A percentile compares a stretch with the other conserved stretches of the same genome.
Evolutionary conservation across 2,797 vertebrate genomes (phyloP).

Genomic region (Poeciliopsis turneri): DNA sequence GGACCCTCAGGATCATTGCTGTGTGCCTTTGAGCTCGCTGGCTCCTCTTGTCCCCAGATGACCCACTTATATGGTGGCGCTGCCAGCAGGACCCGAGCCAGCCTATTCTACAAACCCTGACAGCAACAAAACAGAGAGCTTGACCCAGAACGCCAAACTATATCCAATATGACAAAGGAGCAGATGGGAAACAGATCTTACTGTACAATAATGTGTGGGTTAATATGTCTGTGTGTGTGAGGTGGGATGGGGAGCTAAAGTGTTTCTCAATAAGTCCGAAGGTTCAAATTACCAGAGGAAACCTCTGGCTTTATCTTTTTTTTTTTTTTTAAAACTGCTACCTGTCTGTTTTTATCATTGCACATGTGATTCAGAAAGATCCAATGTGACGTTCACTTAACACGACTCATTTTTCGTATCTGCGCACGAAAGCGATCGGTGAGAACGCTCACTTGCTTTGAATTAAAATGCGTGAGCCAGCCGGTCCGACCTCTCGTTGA

Average conservation of each 20-base stretch:
- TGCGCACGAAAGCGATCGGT: constrained; percentile 13
- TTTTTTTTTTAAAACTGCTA: background rate
- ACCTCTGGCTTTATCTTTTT: background rate
- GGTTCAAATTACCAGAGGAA: background rate
- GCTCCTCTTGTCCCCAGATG: constrained; percentile 63
- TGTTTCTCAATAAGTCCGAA: background rate
- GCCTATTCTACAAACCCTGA: constrained; percentile 71
- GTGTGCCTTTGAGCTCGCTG: constrained; percentile 63
- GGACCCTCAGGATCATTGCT: constrained; percentile 55
- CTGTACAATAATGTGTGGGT: constrained; percentile 41
- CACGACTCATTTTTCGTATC: constrained; percentile 25
- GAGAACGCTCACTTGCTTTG: constrained; percentile 43
- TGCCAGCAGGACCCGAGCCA: constrained; percentile 74
- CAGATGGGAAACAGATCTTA: constrained; percentile 48
- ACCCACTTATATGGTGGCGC: constrained; percentile 65
- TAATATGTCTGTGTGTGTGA: background rate
- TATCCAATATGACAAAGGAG: constrained; percentile 74
- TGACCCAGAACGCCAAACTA: constrained; percentile 78
- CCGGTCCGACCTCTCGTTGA: constrained; percentile 31
- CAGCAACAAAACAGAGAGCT: constrained; percentile 77
- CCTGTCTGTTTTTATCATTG: background rate
- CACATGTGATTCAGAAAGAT: constrained; percentile 11
- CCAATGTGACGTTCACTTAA: constrained; percentile 1
- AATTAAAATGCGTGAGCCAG: constrained; percentile 48
- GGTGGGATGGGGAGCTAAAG: background rate